phyloP scores from a whole-genome alignment of 2,797 vertebrate genomes.

The Diceros bicornis region DNA sequence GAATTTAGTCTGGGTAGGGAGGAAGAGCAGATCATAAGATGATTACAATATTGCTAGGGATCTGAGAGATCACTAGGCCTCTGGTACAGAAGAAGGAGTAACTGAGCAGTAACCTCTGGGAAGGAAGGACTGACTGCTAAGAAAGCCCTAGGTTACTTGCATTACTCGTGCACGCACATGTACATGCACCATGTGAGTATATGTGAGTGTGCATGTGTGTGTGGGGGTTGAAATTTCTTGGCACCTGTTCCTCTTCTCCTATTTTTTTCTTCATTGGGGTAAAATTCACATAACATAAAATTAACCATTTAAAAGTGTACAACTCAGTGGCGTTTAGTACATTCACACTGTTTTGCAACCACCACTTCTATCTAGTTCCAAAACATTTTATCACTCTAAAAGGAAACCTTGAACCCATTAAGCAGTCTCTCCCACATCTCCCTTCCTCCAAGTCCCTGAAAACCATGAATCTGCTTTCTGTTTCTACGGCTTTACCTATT shows the following conservation, averaged over 20 bases:
- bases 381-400: not conserved
- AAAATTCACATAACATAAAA: not conserved
- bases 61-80: not conserved
- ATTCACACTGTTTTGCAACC: not conserved
- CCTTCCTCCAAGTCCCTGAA: not conserved
- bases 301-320: not conserved
- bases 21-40: not conserved
- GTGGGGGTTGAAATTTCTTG: not conserved
- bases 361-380: not conserved
- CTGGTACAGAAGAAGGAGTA: not conserved
- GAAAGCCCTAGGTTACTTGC: not conserved
- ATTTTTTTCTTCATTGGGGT: not conserved
- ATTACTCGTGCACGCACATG: accelerated
- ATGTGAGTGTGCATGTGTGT: accelerated
- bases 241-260: not conserved
- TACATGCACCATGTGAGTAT: accelerated
- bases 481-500: not conserved
- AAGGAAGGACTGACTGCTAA: not conserved
- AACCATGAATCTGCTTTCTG: not conserved
- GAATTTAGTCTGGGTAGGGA: not conserved
- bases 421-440: not conserved
- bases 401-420: not conserved
- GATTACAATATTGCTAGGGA: not conserved
- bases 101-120: not conserved
- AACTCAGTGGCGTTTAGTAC: not conserved